Base-by-base conservation (phyloP, 2,888 invertebrate genomes). In the Acrocyrtus sp. region DNA sequence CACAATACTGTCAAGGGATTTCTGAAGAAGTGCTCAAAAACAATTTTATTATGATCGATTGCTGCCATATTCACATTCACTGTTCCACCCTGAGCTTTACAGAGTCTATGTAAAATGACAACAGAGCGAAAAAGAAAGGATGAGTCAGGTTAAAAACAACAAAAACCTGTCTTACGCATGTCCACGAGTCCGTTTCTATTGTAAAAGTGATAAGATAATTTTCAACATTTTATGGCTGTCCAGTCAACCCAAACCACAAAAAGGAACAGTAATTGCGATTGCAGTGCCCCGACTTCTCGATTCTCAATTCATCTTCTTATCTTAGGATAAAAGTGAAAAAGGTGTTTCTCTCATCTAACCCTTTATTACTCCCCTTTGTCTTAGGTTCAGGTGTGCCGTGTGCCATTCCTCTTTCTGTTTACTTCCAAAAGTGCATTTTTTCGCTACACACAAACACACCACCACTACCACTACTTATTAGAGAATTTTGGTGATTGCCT, bases 161-260 rank as follows among this genome's bases (percentile, higher is more conserved):
- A 58, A 48, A 57, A 57, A 72, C 72, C 66, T 66, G 66, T 72
- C 60, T 47, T 65, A 58, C 54, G 63, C 63, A 62, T 43, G 2
- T 15, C 21, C 51, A 43, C 26, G 27, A 29, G 8, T 6, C 43
- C 15, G 51, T 29, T 22, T 34, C 29, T 41, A 41, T 43, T 41
- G 26, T 29, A 17, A 19, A n/a, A 24, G 17, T 72, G 66, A 72
- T 72, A 66, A 72, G 66, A 61, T 72, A 72, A 72, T 66, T n/a
- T 70, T 54, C 66, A 57, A 19, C 45, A n/a, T 56, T 67, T 67
- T 67, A 67, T 67, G 66, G 45, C 48, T 19, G 8, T 5, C 5
- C 12, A 39, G 41, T 39, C 10, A 54, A 26, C 34, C 1, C 19
- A 54, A 17, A 22, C 43, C 45, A 58, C 4, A 53, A n/a, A n/a